phyloP scores from a whole-genome alignment of 2,888 invertebrate genomes.

The Mimachlamys varia region DNA sequence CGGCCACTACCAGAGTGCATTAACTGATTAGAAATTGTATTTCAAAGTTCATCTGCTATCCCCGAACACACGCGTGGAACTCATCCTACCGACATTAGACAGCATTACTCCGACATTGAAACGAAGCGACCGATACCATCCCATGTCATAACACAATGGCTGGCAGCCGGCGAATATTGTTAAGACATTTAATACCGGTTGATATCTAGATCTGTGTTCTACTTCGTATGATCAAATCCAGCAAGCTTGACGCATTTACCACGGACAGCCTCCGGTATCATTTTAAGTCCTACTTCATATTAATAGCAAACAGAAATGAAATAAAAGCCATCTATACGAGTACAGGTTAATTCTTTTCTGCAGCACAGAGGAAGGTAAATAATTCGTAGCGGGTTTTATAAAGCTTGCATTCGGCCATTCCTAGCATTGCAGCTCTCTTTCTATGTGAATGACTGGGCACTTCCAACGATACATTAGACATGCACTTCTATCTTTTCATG shows the following conservation, averaged over 20 bases:
- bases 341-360: not conserved
- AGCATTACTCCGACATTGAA: constrained; percentile 23
- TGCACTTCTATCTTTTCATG: constrained; percentile 11
- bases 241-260: not conserved
- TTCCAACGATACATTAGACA: not conserved
- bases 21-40: constrained; percentile 28
- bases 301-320: not conserved
- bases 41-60: constrained; percentile 29
- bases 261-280: not conserved
- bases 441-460: not conserved
- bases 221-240: not conserved
- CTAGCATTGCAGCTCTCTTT: not conserved
- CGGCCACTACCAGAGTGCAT: constrained; percentile 3
- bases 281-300: not conserved
- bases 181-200: constrained; percentile 12
- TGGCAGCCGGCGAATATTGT: not conserved
- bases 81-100: constrained; percentile 10
- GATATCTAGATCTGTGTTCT: not conserved
- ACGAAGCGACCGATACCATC: not conserved
- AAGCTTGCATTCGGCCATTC: constrained; percentile 7
- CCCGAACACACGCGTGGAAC: constrained; percentile 10
- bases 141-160: constrained; percentile 1
- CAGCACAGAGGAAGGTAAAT: not conserved
- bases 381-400: not conserved
- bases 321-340: not conserved